Conservation (phyloP, 2,797 vertebrate species). For the Discoglossus pictus region DNA sequence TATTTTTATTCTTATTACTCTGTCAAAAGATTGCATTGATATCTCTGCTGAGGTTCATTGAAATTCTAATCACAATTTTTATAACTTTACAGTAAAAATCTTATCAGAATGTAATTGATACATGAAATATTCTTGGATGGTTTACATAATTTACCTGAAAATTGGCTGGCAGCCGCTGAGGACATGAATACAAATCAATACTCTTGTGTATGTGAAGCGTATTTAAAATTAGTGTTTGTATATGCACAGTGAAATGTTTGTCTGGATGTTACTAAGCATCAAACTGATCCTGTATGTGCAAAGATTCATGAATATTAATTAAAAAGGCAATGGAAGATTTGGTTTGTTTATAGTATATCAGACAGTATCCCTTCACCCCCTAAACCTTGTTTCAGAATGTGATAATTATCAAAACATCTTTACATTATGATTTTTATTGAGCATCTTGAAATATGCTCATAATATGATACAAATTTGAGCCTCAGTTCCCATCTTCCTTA, state of each 20-base stretch:
- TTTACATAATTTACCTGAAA: slow-evolving; percentile 49
- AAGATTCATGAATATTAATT: slow-evolving; percentile 19
- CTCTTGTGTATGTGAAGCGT: background rate
- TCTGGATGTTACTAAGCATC: background rate
- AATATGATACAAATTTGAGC: too few relatives aligned
- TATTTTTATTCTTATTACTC: slow-evolving; percentile 25
- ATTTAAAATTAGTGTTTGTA: background rate
- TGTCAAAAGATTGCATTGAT: slow-evolving; percentile 14
- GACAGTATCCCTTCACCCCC: too few relatives aligned
- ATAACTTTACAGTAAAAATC: slow-evolving; percentile 37
- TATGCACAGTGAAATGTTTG: background rate
- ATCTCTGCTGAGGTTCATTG: slow-evolving; percentile 29
- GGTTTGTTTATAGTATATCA: background rate
- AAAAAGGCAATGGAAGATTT: background rate
- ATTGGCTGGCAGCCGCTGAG: slow-evolving; percentile 27
- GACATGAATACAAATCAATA: slow-evolving; percentile 34
- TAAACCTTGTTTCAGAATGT: too few relatives aligned
- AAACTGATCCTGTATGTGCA: background rate
- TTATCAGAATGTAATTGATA: slow-evolving; percentile 47
- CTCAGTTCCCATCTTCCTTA: too few relatives aligned
- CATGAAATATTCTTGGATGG: slow-evolving; percentile 37
- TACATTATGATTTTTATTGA: too few relatives aligned
- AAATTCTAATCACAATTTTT: slow-evolving; percentile 47
- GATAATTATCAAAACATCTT: too few relatives aligned
- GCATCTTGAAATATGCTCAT: too few relatives aligned